A percentile compares a stretch with the other conserved stretches of the same genome.
Evolutionary conservation across 2,797 vertebrate species (phyloP).

Genomic region (Pyrrhura leucotis): DNA sequence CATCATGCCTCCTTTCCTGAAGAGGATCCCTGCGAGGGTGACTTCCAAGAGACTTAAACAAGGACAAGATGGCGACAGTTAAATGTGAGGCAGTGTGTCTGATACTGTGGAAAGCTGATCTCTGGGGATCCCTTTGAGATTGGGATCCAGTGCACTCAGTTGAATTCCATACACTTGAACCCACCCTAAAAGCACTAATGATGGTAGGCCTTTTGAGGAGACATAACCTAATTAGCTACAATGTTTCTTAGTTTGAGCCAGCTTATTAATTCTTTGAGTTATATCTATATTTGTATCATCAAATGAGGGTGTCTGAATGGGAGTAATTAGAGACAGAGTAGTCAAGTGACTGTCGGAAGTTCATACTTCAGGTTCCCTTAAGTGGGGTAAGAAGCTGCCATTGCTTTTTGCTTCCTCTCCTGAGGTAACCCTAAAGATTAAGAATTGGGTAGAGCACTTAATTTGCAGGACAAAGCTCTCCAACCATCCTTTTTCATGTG

Average conservation of each 20-base stretch:
- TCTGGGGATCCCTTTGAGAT: background rate
- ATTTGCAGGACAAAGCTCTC: constrained; percentile 2
- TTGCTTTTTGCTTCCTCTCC: background rate
- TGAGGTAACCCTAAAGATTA: background rate
- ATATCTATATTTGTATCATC: background rate
- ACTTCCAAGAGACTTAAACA: background rate
- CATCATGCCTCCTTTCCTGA: background rate
- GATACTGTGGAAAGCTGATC: background rate
- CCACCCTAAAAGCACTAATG: background rate
- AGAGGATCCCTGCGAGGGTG: background rate
- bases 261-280: background rate
- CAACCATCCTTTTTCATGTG: background rate
- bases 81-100: background rate
- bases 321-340: background rate
- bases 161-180: background rate
- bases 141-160: background rate
- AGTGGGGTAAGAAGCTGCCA: background rate
- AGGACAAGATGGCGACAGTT: background rate
- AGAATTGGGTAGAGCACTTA: background rate
- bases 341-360: background rate
- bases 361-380: background rate
- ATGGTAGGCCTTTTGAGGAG: background rate
- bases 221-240: background rate
- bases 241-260: background rate
- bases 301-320: background rate